These are phyloP conservation scores for Pogona vitticeps DNA, from an alignment of 2,113 vertebrate genomes.

Conservation along the genomic window DNA sequence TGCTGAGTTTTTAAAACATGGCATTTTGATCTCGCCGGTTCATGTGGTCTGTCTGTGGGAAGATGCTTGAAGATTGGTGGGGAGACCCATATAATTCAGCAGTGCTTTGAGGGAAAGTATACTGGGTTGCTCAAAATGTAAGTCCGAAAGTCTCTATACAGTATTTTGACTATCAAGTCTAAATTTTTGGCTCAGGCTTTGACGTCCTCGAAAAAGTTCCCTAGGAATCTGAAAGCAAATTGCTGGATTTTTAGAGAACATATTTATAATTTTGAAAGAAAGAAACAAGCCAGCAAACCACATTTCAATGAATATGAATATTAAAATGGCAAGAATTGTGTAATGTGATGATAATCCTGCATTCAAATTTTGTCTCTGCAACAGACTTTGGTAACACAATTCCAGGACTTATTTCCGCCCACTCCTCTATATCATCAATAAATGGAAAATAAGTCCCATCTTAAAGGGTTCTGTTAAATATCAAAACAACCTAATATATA, in stretches of 20 bases:
- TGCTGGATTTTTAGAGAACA: not conserved
- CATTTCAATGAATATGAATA: not conserved
- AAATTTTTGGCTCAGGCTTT: not conserved
- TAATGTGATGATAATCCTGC: not conserved
- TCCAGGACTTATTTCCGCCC: not conserved
- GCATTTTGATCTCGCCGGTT: not conserved
- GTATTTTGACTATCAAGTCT: not conserved
- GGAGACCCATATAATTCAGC: not conserved
- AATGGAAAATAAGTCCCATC: not conserved
- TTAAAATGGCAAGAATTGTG: not conserved
- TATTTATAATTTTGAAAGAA: not conserved
- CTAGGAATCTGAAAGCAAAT: not conserved
- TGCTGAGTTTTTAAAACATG: not conserved
- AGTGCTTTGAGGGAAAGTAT: not conserved
- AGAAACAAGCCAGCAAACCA: not conserved
- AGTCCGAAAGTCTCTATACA: not conserved
- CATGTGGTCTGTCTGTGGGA: not conserved
- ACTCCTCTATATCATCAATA: not conserved
- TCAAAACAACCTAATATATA: too few species aligned
- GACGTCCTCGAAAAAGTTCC: not conserved
- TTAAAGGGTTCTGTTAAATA: not conserved
- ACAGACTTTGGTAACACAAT: not conserved
- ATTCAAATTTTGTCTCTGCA: not conserved
- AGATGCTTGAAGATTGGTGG: not conserved
- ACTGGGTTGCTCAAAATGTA: not conserved